Evolutionary conservation across 1,140 invertebrate genomes (phyloP), one percentile per base, ranked within the genome.

Genomic region (Centruroides sculpturatus): DNA sequence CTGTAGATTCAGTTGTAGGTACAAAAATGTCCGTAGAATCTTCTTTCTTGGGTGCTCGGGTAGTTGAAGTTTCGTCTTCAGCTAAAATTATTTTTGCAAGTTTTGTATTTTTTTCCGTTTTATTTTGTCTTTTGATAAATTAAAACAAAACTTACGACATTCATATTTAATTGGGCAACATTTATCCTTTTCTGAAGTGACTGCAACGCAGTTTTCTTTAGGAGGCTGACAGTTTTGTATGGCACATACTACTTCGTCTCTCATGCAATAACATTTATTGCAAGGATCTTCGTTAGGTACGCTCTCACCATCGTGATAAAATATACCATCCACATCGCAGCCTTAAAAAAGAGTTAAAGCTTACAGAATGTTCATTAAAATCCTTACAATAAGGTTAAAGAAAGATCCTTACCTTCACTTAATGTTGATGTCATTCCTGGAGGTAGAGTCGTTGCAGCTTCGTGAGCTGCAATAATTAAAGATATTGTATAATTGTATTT

Each of bases 171-270:
- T 85, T 9, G 91, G 89, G 69, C 91, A 94, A 69, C 91, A 95
- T 65, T 84, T 81, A 47, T 81, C 79, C 23, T 56, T 59, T n/a
- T 13, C n/a, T 12, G 85, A 82, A 55, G 84, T 80, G 62, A 87
- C 69, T 3, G 90, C 86, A 3, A 82, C 83, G 67, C 91, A 94
- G 69, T 88, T 85, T 70, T 86, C 85, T 48, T 84, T 84, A 47
- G 90, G 89, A 57, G 84, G 84, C 64, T 85, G 85, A 75, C 92
- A 95, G 73, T 92, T 86, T 77, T 92, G 87, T 5, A 94, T 85
- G 53, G 88, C 90, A 74, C 91, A 95, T 3, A 91, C 87, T 61
- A 94, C 87, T 62, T 69, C 68, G 55, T 69, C 62, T 47, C 62
- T 61, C 68, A 69, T 69, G 50, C 68, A 69, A 48, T 69, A 69